Evolutionary conservation across 2,797 vertebrate genomes (phyloP).

Genomic region (Melanotaenia parkinsoni): DNA sequence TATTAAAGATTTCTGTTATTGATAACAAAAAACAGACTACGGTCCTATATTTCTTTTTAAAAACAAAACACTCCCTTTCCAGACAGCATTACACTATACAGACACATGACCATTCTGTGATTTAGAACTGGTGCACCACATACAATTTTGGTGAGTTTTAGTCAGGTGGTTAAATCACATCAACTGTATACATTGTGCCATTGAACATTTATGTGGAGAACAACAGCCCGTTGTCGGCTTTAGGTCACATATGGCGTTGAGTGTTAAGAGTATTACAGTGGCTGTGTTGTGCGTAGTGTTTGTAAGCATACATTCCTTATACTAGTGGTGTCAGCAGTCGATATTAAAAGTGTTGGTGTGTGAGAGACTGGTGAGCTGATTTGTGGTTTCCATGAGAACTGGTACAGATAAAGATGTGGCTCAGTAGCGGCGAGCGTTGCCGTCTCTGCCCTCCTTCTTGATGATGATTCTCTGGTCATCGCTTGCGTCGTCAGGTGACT

Average conservation of each 20-base stretch:
- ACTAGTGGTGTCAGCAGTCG: conserved; percentile 81
- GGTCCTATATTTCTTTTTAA: conserved; percentile 52
- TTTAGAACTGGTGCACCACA: conserved; percentile 75
- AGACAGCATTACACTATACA: conserved; percentile 72
- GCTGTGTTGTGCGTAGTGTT: conserved; percentile 78
- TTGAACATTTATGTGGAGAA: conserved; percentile 80
- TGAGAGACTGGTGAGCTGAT: conserved; percentile 71
- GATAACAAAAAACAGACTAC: conserved; percentile 74
- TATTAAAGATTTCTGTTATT: conserved; percentile 62
- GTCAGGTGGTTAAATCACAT: conserved; percentile 75
- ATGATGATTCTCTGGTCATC: conserved; percentile 90
- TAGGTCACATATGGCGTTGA: conserved; percentile 77
- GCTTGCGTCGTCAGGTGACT: conserved; percentile 86
- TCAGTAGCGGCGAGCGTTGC: conserved; percentile 87
- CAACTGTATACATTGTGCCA: conserved; percentile 84
- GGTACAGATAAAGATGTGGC: conserved; percentile 66
- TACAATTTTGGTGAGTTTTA: conserved; percentile 71
- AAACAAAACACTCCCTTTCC: conserved; percentile 66
- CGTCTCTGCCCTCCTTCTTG: conserved; percentile 85
- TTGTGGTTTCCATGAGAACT: conserved; percentile 74
- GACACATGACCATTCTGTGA: conserved; percentile 73
- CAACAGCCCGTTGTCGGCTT: conserved; percentile 70
- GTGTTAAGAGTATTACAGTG: conserved; percentile 73
- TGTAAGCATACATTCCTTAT: conserved; percentile 87
- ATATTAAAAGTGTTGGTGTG: conserved; percentile 78